Conservation (phyloP, 2,888 invertebrate species). For the Catocala sponsa region DNA sequence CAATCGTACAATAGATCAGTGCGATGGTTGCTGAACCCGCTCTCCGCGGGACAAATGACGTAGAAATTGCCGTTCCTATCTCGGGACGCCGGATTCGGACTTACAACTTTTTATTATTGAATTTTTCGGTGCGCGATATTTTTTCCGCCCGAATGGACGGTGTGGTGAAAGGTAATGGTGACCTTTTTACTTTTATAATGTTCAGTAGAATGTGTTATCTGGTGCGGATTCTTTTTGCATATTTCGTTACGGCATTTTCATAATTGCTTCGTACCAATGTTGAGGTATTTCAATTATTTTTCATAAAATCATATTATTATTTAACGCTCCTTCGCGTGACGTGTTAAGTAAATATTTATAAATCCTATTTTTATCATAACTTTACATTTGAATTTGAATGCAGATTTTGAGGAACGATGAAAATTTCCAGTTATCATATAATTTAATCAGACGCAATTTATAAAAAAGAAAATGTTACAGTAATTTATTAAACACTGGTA, state of each 20-base stretch:
- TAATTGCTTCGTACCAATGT: slow-evolving; percentile 41
- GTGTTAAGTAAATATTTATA: background rate
- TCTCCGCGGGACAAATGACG: slow-evolving; percentile 69
- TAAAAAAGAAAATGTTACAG: too few species aligned
- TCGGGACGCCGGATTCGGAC: slow-evolving; percentile 58
- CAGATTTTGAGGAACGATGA: too few species aligned
- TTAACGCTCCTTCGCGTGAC: background rate
- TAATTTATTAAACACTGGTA: too few species aligned
- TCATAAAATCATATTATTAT: slow-evolving; percentile 18
- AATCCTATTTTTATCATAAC: too few species aligned
- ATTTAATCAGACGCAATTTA: too few species aligned
- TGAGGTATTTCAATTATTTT: slow-evolving; percentile 37
- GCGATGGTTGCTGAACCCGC: slow-evolving; percentile 60
- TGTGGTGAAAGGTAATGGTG: slow-evolving; percentile 58
- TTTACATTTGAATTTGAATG: too few species aligned
- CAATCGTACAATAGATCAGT: slow-evolving; percentile 70
- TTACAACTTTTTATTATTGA: slow-evolving; percentile 62
- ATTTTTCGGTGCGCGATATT: slow-evolving; percentile 63
- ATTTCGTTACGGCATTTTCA: slow-evolving; percentile 36
- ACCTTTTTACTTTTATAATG: slow-evolving; percentile 52
- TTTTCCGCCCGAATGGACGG: slow-evolving; percentile 59
- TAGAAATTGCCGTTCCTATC: slow-evolving; percentile 66
- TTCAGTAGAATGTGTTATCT: slow-evolving; percentile 44
- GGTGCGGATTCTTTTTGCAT: slow-evolving; percentile 31
- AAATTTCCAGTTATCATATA: too few species aligned